phyloP scores from a whole-genome alignment of 2,113 vertebrate genomes.

The Toxotes jaculatrix region DNA sequence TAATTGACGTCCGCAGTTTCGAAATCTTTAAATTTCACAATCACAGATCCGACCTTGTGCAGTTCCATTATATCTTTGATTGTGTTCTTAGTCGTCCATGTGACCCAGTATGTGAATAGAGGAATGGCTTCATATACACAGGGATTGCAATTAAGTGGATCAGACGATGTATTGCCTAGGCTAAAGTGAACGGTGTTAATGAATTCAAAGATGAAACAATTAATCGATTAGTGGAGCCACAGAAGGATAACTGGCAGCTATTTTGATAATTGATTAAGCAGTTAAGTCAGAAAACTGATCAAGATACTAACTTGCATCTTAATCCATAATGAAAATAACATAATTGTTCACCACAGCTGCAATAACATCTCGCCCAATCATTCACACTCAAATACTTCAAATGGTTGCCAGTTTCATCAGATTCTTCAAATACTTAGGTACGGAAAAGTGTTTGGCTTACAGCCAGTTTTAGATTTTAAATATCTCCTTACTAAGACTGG shows the following conservation, averaged over 20 bases:
- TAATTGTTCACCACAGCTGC: neutral
- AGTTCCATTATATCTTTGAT: neutral
- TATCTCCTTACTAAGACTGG: neutral
- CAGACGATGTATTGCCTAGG: neutral
- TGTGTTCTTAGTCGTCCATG: neutral
- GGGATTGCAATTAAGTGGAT: neutral
- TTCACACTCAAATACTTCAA: neutral
- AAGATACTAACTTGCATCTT: constrained; percentile 1
- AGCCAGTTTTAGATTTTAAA: neutral
- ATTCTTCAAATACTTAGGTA: neutral
- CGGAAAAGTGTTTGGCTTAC: neutral
- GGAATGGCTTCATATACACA: neutral
- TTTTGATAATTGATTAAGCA: neutral
- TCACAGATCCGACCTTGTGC: neutral
- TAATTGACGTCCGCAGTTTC: neutral
- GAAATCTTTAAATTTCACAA: neutral
- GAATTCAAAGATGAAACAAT: constrained; percentile 1
- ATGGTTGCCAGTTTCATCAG: neutral
- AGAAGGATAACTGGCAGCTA: neutral
- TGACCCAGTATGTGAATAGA: neutral
- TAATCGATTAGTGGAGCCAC: neutral
- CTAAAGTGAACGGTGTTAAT: neutral
- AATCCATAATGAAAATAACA: neutral
- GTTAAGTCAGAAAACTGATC: neutral
- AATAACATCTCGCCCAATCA: neutral